Percentiles rank a stretch among this genome's conserved stretches.
phyloP scores from a whole-genome alignment of 1,140 invertebrate genomes.

The Metaphire vulgaris region DNA sequence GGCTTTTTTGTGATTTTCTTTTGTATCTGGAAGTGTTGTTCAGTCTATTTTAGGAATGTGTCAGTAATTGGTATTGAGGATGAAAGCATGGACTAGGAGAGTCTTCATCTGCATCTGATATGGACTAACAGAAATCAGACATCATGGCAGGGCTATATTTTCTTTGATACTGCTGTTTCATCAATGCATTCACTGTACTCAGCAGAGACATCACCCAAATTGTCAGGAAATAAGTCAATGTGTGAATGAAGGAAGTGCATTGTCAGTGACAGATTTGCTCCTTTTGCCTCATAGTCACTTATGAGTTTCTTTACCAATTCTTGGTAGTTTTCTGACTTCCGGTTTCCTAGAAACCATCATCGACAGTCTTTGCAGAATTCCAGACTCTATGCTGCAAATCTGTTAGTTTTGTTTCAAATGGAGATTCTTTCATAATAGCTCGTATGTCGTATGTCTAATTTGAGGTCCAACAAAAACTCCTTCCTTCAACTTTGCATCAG shows the following conservation, averaged over 20 bases:
- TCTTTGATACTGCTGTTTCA: not conserved
- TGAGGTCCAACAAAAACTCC: no score
- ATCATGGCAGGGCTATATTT: no score
- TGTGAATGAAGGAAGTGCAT: slow-evolving; percentile 7
- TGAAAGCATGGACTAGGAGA: no score
- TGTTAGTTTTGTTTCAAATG: slow-evolving; percentile 5
- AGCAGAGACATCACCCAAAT: no score
- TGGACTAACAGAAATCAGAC: slow-evolving; percentile 3
- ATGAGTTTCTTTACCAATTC: slow-evolving; percentile 6
- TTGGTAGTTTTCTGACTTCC: slow-evolving; percentile 1
- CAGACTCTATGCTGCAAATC: not conserved
- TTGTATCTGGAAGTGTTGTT: not conserved
- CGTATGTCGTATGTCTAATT: no score
- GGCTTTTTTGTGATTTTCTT: slow-evolving; percentile 1
- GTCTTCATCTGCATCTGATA: no score
- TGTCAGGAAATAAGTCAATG: no score
- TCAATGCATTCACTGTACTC: no score
- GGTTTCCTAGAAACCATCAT: slow-evolving; percentile 1
- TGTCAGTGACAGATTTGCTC: not conserved
- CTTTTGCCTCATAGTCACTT: slow-evolving; percentile 10
- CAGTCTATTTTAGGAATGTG: no score
- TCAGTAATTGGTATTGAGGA: no score
- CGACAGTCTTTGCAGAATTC: not conserved
- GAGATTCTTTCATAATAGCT: not conserved
- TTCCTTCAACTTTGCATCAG: no score